Evolutionary conservation across 2,888 invertebrate genomes (phyloP), one percentile per base, ranked within the genome.

Genomic region (Crocallis elinguaria): DNA sequence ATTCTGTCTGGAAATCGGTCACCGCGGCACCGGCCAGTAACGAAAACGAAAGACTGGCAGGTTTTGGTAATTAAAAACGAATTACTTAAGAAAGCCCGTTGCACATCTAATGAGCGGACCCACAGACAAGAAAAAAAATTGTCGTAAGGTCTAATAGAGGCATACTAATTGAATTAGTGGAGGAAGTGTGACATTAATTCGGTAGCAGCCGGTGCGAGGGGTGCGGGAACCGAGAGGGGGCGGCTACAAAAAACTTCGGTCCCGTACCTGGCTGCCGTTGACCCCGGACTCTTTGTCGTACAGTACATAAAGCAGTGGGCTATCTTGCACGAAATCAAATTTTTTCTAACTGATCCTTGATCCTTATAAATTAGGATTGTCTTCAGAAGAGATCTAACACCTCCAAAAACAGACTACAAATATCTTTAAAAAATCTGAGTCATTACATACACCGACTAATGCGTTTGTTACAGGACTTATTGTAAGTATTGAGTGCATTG

Each of bases 231-330:
- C 57, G 60, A 35, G 62, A 57, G 64, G 69, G 69, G 66, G 70
- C 67, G 67, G 62, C 57, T 66, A 80, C 79, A 86, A 86, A 86
- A 88, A 89, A 85, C 79, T 73, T 77, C 70, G 77, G 74, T 75
- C 71, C 77, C 72, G 78, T 89, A 89, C 89, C 88, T 88, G 89
- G 75, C 84, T 81, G 89, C 81, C 89, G 83, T 87, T 89, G 89
- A 89, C 88, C 86, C 79, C 81, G 44, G 27, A 74, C 66, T 66
- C 66, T 67, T 69, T 71, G 73, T 66, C 77, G 79, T 77, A 77
- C 73, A 54, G 43, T 49, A 39, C 45, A 49, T 23, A 33, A 36
- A 42, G 42, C 56, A 57, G 44, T 48, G 41, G 42, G 57, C 33
- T 21, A 44, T 49, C 49, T 49, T 48, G 25, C 27, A 11, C 16